Conservation (phyloP, 2,888 invertebrate genomes). For the Philhelius pedissequus region DNA sequence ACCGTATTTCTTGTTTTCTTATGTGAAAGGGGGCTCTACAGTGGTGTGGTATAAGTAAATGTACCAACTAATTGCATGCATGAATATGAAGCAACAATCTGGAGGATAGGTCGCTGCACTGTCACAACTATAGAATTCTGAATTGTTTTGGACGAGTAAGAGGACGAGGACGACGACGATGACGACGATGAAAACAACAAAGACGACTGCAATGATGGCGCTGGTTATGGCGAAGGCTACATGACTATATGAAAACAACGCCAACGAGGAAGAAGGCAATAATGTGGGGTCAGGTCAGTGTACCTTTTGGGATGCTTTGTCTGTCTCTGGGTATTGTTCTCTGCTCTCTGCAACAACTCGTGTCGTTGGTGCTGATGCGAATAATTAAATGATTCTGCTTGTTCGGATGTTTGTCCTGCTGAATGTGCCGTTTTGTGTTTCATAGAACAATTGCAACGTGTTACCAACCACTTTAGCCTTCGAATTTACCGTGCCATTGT, state of each 20-base stretch:
- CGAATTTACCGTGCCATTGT: background rate
- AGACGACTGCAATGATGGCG: no score
- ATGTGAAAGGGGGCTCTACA: background rate
- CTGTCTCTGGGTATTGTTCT: background rate
- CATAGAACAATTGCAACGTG: background rate
- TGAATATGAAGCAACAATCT: slow-evolving; percentile 59
- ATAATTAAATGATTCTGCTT: slow-evolving; percentile 60
- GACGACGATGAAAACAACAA: background rate
- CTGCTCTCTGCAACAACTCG: background rate
- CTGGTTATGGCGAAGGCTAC: background rate
- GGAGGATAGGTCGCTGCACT: slow-evolving; percentile 20
- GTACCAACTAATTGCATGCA: slow-evolving; percentile 61
- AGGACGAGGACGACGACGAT: background rate
- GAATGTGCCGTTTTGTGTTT: background rate
- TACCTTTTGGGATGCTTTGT: slow-evolving; percentile 31
- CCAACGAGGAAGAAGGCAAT: background rate
- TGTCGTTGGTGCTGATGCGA: slow-evolving; percentile 43
- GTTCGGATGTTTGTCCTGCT: slow-evolving; percentile 17
- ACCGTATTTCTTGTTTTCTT: slow-evolving; percentile 10
- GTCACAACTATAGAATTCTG: slow-evolving; percentile 23
- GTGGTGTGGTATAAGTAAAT: slow-evolving; percentile 29
- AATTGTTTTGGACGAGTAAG: slow-evolving; percentile 11
- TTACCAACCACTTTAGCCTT: background rate
- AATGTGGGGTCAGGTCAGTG: slow-evolving; percentile 43
- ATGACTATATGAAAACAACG: background rate